Percentiles rank a stretch among this genome's conserved stretches.
Evolutionary conservation across 1,140 invertebrate genomes (phyloP).

Genomic region (Portunus trituberculatus): DNA sequence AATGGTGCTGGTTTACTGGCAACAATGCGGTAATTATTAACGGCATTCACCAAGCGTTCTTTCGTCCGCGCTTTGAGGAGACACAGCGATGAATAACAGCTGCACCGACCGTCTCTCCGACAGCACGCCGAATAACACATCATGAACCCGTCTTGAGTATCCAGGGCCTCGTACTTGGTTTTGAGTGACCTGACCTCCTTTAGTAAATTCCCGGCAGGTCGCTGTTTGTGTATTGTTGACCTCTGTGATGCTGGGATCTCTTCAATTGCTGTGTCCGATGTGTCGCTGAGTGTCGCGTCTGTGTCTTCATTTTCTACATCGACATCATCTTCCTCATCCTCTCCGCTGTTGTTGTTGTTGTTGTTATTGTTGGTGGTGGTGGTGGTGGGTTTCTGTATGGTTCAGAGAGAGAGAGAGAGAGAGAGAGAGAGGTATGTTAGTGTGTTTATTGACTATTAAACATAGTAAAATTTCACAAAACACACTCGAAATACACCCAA

Average conservation of each 20-base stretch:
- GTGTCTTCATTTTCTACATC: slow-evolving; percentile 80
- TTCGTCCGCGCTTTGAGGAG: slow-evolving; percentile 67
- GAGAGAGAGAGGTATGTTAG: too few species aligned
- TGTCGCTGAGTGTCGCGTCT: slow-evolving; percentile 78
- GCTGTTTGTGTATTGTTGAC: slow-evolving; percentile 75
- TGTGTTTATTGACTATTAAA: too few species aligned
- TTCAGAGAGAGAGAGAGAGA: not conserved
- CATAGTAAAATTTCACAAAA: too few species aligned
- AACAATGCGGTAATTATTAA: slow-evolving; percentile 77
- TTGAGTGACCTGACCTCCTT: slow-evolving; percentile 77
- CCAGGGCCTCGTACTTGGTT: slow-evolving; percentile 77
- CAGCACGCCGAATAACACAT: slow-evolving; percentile 76
- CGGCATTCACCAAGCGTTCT: slow-evolving; percentile 75
- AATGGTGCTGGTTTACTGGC: slow-evolving; percentile 76
- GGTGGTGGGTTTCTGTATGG: not conserved
- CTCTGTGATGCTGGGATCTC: slow-evolving; percentile 75
- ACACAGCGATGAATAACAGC: slow-evolving; percentile 77
- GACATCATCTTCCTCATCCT: slow-evolving; percentile 80
- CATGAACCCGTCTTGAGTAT: slow-evolving; percentile 66
- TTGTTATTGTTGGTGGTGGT: not conserved
- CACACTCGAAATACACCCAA: too few species aligned
- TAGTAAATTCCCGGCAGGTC: slow-evolving; percentile 76
- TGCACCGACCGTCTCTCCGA: slow-evolving; percentile 47
- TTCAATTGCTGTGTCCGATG: slow-evolving; percentile 73
- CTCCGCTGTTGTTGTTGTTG: not conserved